Base-by-base conservation (phyloP, 2,113 vertebrate genomes). In the Misgurnus mizolepis region DNA sequence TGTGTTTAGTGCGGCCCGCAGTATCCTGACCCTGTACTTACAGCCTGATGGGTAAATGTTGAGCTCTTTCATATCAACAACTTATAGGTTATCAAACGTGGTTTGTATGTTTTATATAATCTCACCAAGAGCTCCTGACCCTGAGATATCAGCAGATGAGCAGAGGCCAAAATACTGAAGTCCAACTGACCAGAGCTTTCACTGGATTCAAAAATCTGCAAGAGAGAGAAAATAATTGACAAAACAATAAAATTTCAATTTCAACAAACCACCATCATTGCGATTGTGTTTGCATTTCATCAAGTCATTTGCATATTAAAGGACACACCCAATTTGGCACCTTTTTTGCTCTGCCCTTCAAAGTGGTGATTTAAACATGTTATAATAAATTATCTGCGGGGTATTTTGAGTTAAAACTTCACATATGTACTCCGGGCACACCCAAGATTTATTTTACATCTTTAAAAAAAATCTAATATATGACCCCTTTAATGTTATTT, bases 111-210 rank as follows among this genome's bases (percentile, higher is more conserved):
- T 55, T 39, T 70, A 7, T 18, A 61, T 47, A 17, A 79, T 56
- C 95, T 89, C 93, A 98, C 96, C 94, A 98, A 86, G 15, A 95
- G 89, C n/a, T 93, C 91, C 62, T 92, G 83, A 61, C 92, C 94
- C 85, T 94, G 95, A 12, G 93, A 90, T 83, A 97, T 91, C 79
- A 98, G 91, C 87, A 98, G 92, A 89, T 95, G 94, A 75, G 95
- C 95, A 53, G 94, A 94, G 49, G 92, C 89, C 82, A 96, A 88
- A 53, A 98, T 90, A 15, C 88, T 94, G 64, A 97, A 87, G 81
- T 91, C 45, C 62, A 98, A 89, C 62, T 80, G 60, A 5, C 92
- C 93, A 49, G 92, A 91, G 55, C 92, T 90, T 76, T 87, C 87
- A 79, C 27, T 90, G 72, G 94, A 89, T 67, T 96, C 93, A 88